A percentile compares a stretch with the other conserved stretches of the same genome.
These are phyloP conservation scores for Amblyteles armatorius DNA, from an alignment of 2,888 invertebrate species.

Conservation along the genomic window DNA sequence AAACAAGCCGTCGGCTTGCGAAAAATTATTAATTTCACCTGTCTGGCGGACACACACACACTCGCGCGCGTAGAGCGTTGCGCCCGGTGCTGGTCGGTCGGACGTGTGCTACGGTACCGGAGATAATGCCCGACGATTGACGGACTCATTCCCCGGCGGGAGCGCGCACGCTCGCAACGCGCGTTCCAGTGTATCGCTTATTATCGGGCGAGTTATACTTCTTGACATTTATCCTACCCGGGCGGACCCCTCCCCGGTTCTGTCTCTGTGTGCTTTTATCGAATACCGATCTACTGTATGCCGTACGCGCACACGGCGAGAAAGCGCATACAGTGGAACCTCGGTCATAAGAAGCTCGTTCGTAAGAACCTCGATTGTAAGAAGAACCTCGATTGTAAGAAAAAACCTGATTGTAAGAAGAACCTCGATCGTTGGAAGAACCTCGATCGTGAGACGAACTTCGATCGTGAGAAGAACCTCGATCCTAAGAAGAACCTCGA, in stretches of 20 bases:
- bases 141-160: slow-evolving; percentile 63
- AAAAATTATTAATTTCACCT: slow-evolving; percentile 63
- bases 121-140: slow-evolving; percentile 67
- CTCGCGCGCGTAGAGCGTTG: background rate
- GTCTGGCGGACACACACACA: slow-evolving; percentile 36
- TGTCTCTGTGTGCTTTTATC: slow-evolving; percentile 46
- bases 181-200: slow-evolving; percentile 47
- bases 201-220: slow-evolving; percentile 66
- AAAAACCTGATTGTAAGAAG: too few relatives aligned
- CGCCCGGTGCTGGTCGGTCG: background rate
- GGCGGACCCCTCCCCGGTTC: slow-evolving; percentile 37
- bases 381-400: too few relatives aligned
- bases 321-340: slow-evolving; percentile 10
- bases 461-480: too few relatives aligned
- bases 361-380: too few relatives aligned
- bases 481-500: too few relatives aligned
- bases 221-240: slow-evolving; percentile 66
- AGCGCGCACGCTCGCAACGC: slow-evolving; percentile 2
- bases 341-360: too few relatives aligned
- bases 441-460: too few relatives aligned
- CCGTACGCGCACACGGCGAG: slow-evolving; percentile 28
- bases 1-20: slow-evolving; percentile 26
- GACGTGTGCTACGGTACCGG: slow-evolving; percentile 20
- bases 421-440: too few relatives aligned
- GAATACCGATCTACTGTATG: slow-evolving; percentile 46